phyloP scores from a whole-genome alignment of 2,113 vertebrate genomes.

The Petroica traversi region DNA sequence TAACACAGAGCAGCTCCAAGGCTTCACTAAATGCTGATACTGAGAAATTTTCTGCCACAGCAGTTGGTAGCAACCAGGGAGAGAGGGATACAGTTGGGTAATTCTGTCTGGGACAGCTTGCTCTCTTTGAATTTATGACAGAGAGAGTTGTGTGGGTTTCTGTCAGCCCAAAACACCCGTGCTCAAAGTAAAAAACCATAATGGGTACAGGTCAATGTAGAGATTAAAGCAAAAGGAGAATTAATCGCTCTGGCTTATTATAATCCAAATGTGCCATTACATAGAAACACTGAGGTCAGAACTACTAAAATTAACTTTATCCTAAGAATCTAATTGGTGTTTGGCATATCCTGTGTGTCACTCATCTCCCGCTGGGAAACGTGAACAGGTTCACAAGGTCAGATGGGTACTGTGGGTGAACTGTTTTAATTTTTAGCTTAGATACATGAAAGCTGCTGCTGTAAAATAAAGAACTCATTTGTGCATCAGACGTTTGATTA shows the following conservation, averaged over 20 bases:
- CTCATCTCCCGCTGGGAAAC: slow-evolving; percentile 4
- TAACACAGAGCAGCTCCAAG: background rate
- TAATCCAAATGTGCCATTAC: background rate
- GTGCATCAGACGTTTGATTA: slow-evolving; percentile 32
- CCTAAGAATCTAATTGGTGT: slow-evolving; percentile 22
- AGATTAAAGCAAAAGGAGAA: background rate
- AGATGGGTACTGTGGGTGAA: slow-evolving; percentile 1
- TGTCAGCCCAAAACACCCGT: background rate
- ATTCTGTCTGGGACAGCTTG: background rate
- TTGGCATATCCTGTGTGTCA: background rate
- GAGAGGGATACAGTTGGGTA: background rate
- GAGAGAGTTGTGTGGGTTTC: background rate
- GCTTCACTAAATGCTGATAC: background rate
- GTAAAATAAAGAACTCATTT: slow-evolving; percentile 44
- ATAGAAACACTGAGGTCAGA: background rate
- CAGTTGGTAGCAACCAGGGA: background rate
- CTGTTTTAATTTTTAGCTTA: slow-evolving; percentile 35
- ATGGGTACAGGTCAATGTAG: background rate
- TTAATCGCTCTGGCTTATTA: background rate
- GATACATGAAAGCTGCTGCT: background rate
- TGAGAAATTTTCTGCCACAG: background rate
- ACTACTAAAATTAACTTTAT: background rate
- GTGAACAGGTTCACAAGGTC: background rate
- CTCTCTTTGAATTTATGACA: background rate
- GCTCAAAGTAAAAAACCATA: background rate